These are phyloP conservation scores for Mastomys coucha DNA, from an alignment of 2,113 vertebrate species.

Conservation along the genomic window DNA sequence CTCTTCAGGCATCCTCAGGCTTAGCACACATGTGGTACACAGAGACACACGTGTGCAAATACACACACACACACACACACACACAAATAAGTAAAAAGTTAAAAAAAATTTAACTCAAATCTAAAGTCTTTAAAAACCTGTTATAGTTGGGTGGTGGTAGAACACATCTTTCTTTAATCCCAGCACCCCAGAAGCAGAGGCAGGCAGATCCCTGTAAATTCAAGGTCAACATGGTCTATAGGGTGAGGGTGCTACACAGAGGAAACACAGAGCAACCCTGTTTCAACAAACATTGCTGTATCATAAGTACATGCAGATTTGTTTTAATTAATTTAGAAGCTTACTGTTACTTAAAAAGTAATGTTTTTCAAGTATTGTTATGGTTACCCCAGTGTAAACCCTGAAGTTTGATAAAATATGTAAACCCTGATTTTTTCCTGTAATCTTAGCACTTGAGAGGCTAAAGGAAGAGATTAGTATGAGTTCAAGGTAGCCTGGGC, in stretches of 20 bases:
- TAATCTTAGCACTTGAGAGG: background rate
- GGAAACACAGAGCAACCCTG: background rate
- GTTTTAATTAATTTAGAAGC: background rate
- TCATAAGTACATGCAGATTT: background rate
- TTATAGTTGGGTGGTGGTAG: background rate
- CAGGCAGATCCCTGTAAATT: background rate
- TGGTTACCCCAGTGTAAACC: background rate
- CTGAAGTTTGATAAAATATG: background rate
- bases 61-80: background rate
- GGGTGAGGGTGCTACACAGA: background rate
- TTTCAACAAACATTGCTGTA: background rate
- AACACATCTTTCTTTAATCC: background rate
- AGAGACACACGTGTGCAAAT: no score
- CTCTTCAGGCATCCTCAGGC: background rate
- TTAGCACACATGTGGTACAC: background rate
- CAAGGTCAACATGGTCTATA: background rate
- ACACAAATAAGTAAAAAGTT: background rate
- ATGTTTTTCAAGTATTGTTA: background rate
- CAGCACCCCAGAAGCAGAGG: background rate
- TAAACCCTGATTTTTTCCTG: background rate
- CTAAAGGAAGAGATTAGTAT: background rate
- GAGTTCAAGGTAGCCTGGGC: background rate
- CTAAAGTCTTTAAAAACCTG: background rate
- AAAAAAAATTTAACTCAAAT: constrained; percentile 3
- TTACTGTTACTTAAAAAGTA: background rate